These are phyloP conservation scores for Sapajus apella DNA, from an alignment of 2,113 vertebrate species.

Conservation along the genomic window DNA sequence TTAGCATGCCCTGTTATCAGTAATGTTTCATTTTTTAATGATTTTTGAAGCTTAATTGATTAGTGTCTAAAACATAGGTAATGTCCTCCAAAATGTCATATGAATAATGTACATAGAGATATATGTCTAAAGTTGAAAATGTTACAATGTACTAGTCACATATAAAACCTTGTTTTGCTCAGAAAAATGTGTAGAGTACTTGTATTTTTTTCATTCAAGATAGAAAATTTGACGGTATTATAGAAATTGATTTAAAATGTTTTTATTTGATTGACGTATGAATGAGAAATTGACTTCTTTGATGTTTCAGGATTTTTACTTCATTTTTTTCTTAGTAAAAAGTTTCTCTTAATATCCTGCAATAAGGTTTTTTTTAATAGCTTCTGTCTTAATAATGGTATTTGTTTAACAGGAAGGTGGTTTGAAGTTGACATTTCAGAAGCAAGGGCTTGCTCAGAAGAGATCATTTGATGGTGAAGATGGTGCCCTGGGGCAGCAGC, in stretches of 20 bases:
- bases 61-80: background rate
- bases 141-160: background rate
- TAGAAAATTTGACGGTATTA: slow-evolving; percentile 23
- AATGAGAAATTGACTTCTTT: slow-evolving; percentile 4
- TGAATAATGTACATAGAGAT: slow-evolving; percentile 1
- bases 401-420: slow-evolving; percentile 94
- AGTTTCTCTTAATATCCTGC: slow-evolving; percentile 47
- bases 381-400: slow-evolving; percentile 74
- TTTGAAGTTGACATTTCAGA: slow-evolving; percentile 99
- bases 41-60: slow-evolving; percentile 51
- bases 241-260: background rate
- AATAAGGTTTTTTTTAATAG: slow-evolving; percentile 61
- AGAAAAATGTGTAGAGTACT: background rate
- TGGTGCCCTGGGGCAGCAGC: slow-evolving; percentile 92
- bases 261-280: slow-evolving; percentile 32
- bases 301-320: slow-evolving; percentile 30
- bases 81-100: background rate
- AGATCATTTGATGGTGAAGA: slow-evolving; percentile 93
- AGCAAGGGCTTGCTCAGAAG: slow-evolving; percentile 95
- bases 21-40: slow-evolving; percentile 42
- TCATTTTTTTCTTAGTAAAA: slow-evolving; percentile 51
- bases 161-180: slow-evolving; percentile 39
- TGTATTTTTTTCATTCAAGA: slow-evolving; percentile 53
- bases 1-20: slow-evolving; percentile 43
- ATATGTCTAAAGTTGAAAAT: background rate